A percentile compares a stretch with the other conserved stretches of the same genome.
Evolutionary conservation across 2,888 invertebrate genomes (phyloP).

Genomic region (Caenorhabditis zanzibari): DNA sequence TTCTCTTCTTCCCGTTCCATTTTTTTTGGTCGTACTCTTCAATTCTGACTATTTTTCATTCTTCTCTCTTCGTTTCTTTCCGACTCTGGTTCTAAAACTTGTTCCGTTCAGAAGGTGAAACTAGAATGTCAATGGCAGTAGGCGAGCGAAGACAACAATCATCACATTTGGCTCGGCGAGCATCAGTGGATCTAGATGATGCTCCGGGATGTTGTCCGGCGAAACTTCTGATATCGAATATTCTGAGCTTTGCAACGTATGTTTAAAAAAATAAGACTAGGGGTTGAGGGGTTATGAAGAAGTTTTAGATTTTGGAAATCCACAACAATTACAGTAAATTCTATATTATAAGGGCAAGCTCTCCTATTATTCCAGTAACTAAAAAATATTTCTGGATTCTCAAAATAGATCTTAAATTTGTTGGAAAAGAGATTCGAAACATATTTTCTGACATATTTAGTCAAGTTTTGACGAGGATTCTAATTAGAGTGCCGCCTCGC

Average conservation of each 20-base stretch:
- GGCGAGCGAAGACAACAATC: constrained; percentile 59
- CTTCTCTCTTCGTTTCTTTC: background rate
- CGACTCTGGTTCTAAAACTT: background rate
- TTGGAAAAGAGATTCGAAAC: too few species aligned
- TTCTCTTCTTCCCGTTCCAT: background rate
- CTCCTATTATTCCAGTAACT: too few species aligned
- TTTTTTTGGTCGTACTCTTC: background rate
- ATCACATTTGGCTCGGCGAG: constrained; percentile 61
- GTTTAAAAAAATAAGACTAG: constrained; percentile 41
- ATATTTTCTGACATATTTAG: too few species aligned
- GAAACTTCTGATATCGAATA: constrained; percentile 82
- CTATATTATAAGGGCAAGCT: too few species aligned
- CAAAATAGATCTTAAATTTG: too few species aligned
- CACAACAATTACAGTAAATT: too few species aligned
- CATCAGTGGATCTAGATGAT: constrained; percentile 73
- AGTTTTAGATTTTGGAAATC: too few species aligned
- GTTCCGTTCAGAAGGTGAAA: constrained; percentile 21
- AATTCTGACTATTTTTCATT: background rate
- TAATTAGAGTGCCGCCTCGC: too few species aligned
- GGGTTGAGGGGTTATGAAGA: too few species aligned
- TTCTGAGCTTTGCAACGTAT: constrained; percentile 82
- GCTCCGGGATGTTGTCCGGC: constrained; percentile 81
- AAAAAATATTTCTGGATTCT: too few species aligned
- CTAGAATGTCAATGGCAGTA: constrained; percentile 57
- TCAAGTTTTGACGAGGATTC: too few species aligned